Evolutionary conservation across 1,140 invertebrate species (phyloP).

Genomic region (Halictus rubicundus): DNA sequence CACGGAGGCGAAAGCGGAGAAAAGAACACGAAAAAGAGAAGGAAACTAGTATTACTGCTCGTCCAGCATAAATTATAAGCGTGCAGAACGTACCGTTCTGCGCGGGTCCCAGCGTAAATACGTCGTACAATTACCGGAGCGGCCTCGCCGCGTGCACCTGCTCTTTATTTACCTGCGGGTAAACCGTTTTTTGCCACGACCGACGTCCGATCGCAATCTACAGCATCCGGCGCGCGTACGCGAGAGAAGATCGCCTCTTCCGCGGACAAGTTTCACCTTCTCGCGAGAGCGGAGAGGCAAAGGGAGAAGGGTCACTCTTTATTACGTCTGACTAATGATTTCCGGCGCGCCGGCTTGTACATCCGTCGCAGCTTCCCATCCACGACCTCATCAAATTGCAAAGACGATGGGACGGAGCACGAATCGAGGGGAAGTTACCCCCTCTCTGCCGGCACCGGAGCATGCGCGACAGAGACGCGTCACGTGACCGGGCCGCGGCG

Average conservation of each 20-base stretch:
- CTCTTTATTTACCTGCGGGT: slow-evolving; percentile 56
- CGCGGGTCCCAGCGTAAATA: slow-evolving; percentile 49
- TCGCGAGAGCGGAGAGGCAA: too few relatives aligned
- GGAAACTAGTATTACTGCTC: slow-evolving; percentile 2
- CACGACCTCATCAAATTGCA: too few relatives aligned
- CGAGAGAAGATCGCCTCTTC: slow-evolving; percentile 3
- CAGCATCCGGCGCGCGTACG: slow-evolving; percentile 31
- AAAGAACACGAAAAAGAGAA: background rate
- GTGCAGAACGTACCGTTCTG: slow-evolving; percentile 44
- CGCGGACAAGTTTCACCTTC: background rate
- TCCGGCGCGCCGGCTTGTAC: background rate
- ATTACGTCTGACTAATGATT: slow-evolving; percentile 12
- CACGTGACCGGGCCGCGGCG: too few relatives aligned
- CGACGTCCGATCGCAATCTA: slow-evolving; percentile 54
- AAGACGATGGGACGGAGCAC: too few relatives aligned
- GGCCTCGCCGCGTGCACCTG: slow-evolving; percentile 43
- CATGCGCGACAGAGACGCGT: too few relatives aligned
- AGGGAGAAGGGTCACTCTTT: too few relatives aligned
- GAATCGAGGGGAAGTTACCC: too few relatives aligned
- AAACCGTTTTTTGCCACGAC: slow-evolving; percentile 31
- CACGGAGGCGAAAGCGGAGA: background rate
- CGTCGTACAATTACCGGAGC: slow-evolving; percentile 45
- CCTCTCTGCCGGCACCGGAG: too few relatives aligned
- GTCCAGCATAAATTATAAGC: slow-evolving; percentile 26
- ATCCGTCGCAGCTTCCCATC: too few relatives aligned